Evolutionary conservation across 2,888 invertebrate species (phyloP), one percentile per base, ranked within the genome.

Genomic region (Chymomyza amoena): DNA sequence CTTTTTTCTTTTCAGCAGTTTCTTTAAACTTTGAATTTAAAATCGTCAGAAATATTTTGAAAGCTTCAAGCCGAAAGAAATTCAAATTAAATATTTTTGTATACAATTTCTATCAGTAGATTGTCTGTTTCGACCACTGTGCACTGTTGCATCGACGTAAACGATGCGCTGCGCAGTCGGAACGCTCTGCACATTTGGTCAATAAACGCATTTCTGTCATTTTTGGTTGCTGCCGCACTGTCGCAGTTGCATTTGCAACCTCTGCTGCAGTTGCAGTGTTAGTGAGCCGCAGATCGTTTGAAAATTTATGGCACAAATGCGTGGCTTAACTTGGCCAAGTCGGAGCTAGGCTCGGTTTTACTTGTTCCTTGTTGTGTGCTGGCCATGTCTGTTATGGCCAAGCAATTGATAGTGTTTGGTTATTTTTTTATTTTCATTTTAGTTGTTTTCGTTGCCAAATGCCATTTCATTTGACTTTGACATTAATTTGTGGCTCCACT

Each of bases 131-230:
- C 9, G 32, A 32, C 32, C 9, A 32, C 32, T 32, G 32, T 32
- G 32, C 32, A 32, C 2, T 7, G 7, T 32, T 1, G 32, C 32
- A 7, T 39, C 39, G 39, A 45, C 77, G 87, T 87, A 86, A 84
- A 84, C 84, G 88, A 84, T 88, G 87, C 86, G 78, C 79, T 78
- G 70, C 20, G 57, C 28, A 28, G 16, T 63, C 63, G 63, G 39
- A 45, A 51, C 51, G n/a, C 32, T 25, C 75, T 86, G 87, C 88
- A 70, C 85, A 87, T 84, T 86, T 85, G 85, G 85, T 86, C 85
- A 85, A 88, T 85, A 85, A 85, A 82, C 85, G 85, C 85, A 85
- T 85, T 88, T 84, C 85, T 88, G 88, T 85, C 88, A 85, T 88
- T 85, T 88, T 84, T 81, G 57, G 60, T 60, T 52, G 66, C 62